Evolutionary conservation across 35 echinoderm and acorn worm genomes (phyloP), one percentile per base, ranked within the genome.

Genomic region (Diadema setosum): DNA sequence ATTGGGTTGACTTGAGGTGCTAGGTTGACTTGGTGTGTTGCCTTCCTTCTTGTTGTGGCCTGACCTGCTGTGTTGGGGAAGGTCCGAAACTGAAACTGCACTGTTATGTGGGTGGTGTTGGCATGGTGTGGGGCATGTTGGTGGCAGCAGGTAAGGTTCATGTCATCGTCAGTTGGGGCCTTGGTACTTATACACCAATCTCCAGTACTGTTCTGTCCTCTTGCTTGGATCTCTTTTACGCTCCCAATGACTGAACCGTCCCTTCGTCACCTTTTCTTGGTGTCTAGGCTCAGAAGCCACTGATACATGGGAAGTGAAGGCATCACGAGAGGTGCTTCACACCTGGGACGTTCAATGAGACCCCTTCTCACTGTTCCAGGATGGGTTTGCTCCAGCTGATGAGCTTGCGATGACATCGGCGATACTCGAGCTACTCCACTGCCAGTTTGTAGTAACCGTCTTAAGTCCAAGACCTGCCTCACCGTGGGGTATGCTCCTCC

Each of bases 401-500:
- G 65, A 92, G 26, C 55, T 91, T 92, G 7, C 44, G 12, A 18
- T 48, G 58, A 43, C 93, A 95, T 23, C 31, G 36, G 18, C 60
- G 35, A 75, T 83, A 94, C 25, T 86, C 52, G 37, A 94, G 65
- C 74, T 94, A 87, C 49, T 94, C 93, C 30, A 50, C 59, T 26
- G 45, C 92, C 81, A 94, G 29, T 6, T 85, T 76, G 82, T 94
- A 94, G 45, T 24, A 85, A 2, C 87, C 64, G 25, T 85, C 39
- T n/a, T 21, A 94, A 25, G 81, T 94, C 69, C 8, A 94, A 25
- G 26, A 90, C 92, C 49, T 56, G 82, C 8, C 48, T 59, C 37
- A 94, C 81, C 8, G 43, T 43, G 11, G 20, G 52, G 40, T 94
- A 90, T 1, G 90, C 20, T 33, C 93, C 26, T 4, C 56, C 65